A percentile compares a stretch with the other conserved stretches of the same genome.
These are phyloP conservation scores for Gasterosteus nipponicus DNA, from an alignment of 2,113 vertebrate species.

Conservation along the genomic window DNA sequence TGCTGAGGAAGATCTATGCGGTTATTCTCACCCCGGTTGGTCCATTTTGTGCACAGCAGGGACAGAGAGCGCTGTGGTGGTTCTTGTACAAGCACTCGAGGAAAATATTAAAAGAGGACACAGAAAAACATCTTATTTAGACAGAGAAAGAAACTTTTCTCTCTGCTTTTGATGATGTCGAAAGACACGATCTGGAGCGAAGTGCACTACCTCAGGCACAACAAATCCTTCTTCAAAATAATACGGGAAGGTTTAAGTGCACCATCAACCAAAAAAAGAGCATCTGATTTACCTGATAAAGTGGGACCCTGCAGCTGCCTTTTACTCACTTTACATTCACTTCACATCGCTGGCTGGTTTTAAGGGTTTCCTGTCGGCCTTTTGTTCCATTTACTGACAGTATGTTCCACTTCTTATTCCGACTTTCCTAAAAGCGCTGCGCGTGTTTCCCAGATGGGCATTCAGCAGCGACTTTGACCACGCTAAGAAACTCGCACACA, in stretches of 20 bases:
- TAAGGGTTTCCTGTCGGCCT: conserved; percentile 19
- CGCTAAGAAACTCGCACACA: conserved; percentile 37
- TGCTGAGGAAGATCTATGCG: conserved; percentile 24
- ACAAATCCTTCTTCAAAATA: conserved; percentile 30
- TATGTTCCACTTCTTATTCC: conserved; percentile 3
- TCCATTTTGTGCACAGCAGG: not conserved
- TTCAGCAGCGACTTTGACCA: conserved; percentile 33
- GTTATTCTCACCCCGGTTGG: conserved; percentile 23
- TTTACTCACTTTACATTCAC: conserved; percentile 34
- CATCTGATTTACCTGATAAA: conserved; percentile 34
- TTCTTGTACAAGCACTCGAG: conserved; percentile 8
- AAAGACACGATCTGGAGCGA: conserved; percentile 17
- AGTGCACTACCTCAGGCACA: conserved; percentile 51
- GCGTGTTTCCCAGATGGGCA: conserved; percentile 9
- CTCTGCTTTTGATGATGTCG: conserved; percentile 25
- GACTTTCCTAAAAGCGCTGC: conserved; percentile 22
- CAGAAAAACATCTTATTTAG: conserved; percentile 8
- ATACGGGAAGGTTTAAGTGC: conserved; percentile 49
- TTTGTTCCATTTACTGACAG: conserved; percentile 6
- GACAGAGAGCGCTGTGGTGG: conserved; percentile 12
- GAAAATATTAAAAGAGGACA: conserved; percentile 18
- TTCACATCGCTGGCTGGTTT: conserved; percentile 18
- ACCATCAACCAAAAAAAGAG: conserved; percentile 47
- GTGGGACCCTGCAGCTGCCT: conserved; percentile 33
- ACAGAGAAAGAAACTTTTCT: not conserved